These are phyloP conservation scores for Tetragonula clypearis DNA, from an alignment of 1,140 invertebrate species.

Conservation along the genomic window DNA sequence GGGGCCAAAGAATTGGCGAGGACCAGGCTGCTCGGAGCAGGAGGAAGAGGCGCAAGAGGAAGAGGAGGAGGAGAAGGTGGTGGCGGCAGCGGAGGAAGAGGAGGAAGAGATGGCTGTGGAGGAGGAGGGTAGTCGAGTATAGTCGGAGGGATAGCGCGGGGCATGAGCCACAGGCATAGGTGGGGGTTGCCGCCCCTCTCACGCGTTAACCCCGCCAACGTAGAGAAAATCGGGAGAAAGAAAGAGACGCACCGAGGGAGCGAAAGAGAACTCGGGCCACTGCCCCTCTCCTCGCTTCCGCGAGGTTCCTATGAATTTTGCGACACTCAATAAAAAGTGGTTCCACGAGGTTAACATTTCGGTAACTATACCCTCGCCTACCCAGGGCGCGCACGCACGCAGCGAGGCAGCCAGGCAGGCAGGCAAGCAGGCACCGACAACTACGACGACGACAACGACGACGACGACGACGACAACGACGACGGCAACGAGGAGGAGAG, in stretches of 20 bases:
- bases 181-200: conserved; percentile 72
- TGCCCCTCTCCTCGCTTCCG: conserved; percentile 64
- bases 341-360: conserved; percentile 83
- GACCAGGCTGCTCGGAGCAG: conserved; percentile 69
- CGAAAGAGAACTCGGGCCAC: conserved; percentile 52
- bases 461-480: neutral
- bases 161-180: conserved; percentile 34
- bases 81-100: conserved; percentile 31
- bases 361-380: conserved; percentile 81
- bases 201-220: conserved; percentile 66
- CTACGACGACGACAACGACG: neutral
- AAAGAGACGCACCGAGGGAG: conserved; percentile 3
- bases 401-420: neutral
- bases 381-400: conserved; percentile 70
- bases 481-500: neutral
- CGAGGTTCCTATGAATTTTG: conserved; percentile 82
- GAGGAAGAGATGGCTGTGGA: conserved; percentile 40
- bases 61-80: conserved; percentile 32
- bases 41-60: conserved; percentile 43
- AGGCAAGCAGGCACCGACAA: neutral
- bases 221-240: conserved; percentile 26
- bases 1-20: conserved; percentile 76
- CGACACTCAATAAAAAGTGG: conserved; percentile 83
- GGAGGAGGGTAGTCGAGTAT: conserved; percentile 55
- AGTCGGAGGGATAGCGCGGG: conserved; percentile 60